Evolutionary conservation across 1,140 invertebrate genomes (phyloP).

Genomic region (Atta colombica): DNA sequence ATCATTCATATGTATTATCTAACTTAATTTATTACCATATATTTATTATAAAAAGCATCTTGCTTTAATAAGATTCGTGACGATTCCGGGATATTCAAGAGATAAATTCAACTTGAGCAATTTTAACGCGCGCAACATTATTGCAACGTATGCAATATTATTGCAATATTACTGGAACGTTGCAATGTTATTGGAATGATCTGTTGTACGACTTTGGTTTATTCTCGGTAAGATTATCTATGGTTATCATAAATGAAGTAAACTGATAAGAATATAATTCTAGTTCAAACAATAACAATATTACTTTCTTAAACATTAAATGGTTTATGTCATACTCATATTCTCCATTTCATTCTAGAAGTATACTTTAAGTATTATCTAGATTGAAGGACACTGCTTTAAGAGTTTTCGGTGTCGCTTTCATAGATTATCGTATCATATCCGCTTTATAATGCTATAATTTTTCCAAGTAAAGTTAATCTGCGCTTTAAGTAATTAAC

Average conservation of each 20-base stretch:
- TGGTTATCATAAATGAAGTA: background rate
- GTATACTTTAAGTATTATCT: slow-evolving; percentile 13
- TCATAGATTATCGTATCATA: slow-evolving; percentile 23
- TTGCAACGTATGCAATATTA: no score
- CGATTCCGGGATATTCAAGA: background rate
- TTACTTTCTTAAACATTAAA: background rate
- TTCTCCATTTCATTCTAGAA: slow-evolving; percentile 26
- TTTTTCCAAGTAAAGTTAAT: slow-evolving; percentile 35
- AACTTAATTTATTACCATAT: background rate
- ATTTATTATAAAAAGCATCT: background rate
- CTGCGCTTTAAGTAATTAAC: slow-evolving; percentile 32
- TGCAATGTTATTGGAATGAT: no score
- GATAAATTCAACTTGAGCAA: background rate
- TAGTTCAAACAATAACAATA: background rate
- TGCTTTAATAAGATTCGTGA: slow-evolving; percentile 19
- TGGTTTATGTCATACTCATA: background rate
- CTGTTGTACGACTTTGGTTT: no score
- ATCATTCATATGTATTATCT: background rate
- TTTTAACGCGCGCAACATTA: no score
- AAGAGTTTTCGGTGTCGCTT: slow-evolving; percentile 21
- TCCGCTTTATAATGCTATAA: slow-evolving; percentile 31
- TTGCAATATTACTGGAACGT: no score
- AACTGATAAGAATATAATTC: background rate
- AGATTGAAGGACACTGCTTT: slow-evolving; percentile 39
- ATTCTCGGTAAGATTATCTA: background rate